Conservation (phyloP, 2,797 vertebrate genomes). For the Tarsius wallacei region DNA sequence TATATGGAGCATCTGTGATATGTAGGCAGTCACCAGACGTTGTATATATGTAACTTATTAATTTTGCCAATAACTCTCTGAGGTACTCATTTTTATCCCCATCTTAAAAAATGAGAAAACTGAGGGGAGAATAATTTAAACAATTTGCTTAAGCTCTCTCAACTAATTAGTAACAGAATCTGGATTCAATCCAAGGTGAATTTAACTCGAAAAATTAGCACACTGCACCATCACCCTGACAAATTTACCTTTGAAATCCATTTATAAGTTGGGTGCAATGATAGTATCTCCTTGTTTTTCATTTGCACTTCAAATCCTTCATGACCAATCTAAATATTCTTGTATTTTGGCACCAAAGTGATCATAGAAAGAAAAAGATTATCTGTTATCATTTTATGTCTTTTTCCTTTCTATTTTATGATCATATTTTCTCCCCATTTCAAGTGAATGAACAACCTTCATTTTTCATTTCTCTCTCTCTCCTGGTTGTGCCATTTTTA, state of each 20-base stretch:
- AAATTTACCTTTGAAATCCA: accelerated
- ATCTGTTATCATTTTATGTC: background rate
- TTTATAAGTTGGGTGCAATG: background rate
- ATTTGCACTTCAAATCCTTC: background rate
- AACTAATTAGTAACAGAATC: no score
- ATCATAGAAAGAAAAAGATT: background rate
- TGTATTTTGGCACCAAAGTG: background rate
- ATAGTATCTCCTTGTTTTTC: background rate
- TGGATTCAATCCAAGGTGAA: background rate
- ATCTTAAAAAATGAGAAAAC: background rate
- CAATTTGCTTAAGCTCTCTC: background rate
- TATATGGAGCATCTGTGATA: background rate
- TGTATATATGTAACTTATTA: background rate
- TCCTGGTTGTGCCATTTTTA: background rate
- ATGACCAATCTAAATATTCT: background rate
- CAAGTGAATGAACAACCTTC: background rate
- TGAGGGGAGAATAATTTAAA: background rate
- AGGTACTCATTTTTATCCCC: background rate
- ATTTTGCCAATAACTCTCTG: background rate
- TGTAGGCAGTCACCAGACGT: background rate
- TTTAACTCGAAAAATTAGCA: background rate
- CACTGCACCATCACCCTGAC: accelerated
- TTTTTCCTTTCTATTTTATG: background rate
- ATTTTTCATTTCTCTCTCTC: no score
- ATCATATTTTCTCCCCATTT: background rate